phyloP scores from a whole-genome alignment of 2,797 vertebrate species.

The Halcyon chelicuti region DNA sequence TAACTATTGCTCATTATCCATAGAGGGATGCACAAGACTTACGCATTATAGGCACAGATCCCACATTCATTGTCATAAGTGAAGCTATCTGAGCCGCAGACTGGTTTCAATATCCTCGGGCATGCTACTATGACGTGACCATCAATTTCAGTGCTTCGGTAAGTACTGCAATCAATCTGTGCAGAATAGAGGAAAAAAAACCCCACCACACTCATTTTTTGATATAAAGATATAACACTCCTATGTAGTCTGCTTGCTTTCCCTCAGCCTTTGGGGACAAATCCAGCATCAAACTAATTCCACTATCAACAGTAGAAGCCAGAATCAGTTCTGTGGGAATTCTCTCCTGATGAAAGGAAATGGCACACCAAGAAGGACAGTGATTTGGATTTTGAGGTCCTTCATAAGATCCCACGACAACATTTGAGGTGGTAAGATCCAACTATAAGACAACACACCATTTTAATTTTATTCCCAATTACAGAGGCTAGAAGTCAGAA shows the following conservation, averaged over 20 bases:
- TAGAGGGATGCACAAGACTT: neutral
- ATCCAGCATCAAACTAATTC: neutral
- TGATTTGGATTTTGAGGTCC: neutral
- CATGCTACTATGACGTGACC: neutral
- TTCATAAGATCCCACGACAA: neutral
- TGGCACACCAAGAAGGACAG: neutral
- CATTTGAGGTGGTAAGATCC: neutral
- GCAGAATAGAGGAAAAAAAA: neutral
- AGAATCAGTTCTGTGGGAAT: neutral
- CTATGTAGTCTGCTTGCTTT: neutral
- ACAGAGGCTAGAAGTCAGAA: neutral
- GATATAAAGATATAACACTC: neutral
- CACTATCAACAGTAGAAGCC: neutral
- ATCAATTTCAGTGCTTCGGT: fast-evolving
- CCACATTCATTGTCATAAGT: conserved; percentile 43
- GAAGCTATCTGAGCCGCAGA: conserved; percentile 54
- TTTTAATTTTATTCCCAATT: neutral
- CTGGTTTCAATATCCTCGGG: conserved; percentile 22
- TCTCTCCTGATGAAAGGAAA: neutral
- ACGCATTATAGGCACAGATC: conserved; percentile 51
- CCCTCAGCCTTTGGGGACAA: neutral
- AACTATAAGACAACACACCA: neutral
- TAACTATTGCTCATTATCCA: neutral
- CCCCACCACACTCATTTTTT: neutral
- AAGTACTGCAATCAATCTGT: neutral